A percentile compares a stretch with the other conserved stretches of the same genome.
Conservation (phyloP, 2,797 vertebrate genomes). For the Typhlichthys eigenmanni region DNA sequence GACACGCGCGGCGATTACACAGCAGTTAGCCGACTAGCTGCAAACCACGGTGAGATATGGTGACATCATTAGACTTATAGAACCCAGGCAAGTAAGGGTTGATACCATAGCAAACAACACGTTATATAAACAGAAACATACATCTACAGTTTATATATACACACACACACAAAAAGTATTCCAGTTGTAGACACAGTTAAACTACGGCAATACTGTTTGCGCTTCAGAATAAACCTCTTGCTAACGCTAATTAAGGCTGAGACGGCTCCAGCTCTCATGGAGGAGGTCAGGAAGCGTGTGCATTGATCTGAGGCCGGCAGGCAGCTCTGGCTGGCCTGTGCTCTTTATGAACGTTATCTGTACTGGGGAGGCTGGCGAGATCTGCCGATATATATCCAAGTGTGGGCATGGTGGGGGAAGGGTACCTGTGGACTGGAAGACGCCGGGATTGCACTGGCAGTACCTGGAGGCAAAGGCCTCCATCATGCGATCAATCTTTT, state of each 20-base stretch:
- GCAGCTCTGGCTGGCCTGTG: constrained; percentile 35
- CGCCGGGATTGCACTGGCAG: constrained; percentile 95
- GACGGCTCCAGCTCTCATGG: constrained; percentile 23
- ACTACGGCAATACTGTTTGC: too few relatives aligned
- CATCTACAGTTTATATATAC: not conserved
- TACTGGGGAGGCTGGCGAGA: constrained; percentile 33
- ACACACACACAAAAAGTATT: constrained; percentile 3
- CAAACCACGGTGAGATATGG: constrained; percentile 4
- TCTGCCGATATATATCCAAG: constrained; percentile 35
- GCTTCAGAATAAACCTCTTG: constrained; percentile 1
- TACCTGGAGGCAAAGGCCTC: constrained; percentile 95
- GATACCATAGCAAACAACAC: not conserved
- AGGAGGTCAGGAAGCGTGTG: constrained; percentile 30
- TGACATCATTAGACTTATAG: not conserved
- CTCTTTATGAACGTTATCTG: constrained; percentile 20
- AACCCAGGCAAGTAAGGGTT: not conserved
- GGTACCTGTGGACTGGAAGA: constrained; percentile 96
- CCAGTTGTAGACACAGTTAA: too few relatives aligned
- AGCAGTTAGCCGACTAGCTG: constrained; percentile 22
- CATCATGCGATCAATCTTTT: constrained; percentile 98
- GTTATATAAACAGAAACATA: not conserved
- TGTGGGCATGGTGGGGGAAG: not conserved
- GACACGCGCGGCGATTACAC: constrained; percentile 45
- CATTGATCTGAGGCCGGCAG: constrained; percentile 47
- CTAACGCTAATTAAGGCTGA: constrained; percentile 12